phyloP scores from a whole-genome alignment of 2,797 vertebrate species.

The Margarornis squamiger region DNA sequence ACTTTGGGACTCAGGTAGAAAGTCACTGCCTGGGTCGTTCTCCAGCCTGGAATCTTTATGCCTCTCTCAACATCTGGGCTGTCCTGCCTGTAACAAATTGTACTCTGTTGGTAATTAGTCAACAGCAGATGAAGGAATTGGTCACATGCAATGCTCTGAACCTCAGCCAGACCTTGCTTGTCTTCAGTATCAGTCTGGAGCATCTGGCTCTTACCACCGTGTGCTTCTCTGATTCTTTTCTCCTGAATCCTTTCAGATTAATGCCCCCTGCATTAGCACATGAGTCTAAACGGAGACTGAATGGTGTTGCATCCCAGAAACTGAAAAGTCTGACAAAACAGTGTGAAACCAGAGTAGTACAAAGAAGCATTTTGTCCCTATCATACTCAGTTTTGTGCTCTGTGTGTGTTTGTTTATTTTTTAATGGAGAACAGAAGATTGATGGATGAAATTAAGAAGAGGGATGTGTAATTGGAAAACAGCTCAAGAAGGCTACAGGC shows the following conservation, averaged over 20 bases:
- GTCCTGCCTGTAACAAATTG: not conserved
- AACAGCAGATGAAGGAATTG: not conserved
- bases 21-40: not conserved
- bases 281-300: not conserved
- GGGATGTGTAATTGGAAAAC: conserved; percentile 70
- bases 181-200: not conserved
- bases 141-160: not conserved
- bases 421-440: conserved; percentile 63
- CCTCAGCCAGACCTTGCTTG: not conserved
- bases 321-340: not conserved
- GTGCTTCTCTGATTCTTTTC: not conserved
- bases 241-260: not conserved
- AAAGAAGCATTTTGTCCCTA: not conserved
- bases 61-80: not conserved
- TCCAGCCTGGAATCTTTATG: not conserved
- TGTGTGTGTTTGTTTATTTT: conserved; percentile 46
- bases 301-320: not conserved
- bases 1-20: not conserved
- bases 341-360: not conserved
- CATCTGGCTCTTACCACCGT: rapidly evolving
- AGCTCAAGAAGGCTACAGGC: conserved; percentile 59
- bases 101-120: not conserved
- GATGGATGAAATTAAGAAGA: conserved; percentile 71
- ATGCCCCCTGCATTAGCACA: not conserved
- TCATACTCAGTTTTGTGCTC: not conserved